Evolutionary conservation across 2,113 vertebrate species (phyloP), one percentile per base, ranked within the genome.

Genomic region (Malaclemys terrapin): DNA sequence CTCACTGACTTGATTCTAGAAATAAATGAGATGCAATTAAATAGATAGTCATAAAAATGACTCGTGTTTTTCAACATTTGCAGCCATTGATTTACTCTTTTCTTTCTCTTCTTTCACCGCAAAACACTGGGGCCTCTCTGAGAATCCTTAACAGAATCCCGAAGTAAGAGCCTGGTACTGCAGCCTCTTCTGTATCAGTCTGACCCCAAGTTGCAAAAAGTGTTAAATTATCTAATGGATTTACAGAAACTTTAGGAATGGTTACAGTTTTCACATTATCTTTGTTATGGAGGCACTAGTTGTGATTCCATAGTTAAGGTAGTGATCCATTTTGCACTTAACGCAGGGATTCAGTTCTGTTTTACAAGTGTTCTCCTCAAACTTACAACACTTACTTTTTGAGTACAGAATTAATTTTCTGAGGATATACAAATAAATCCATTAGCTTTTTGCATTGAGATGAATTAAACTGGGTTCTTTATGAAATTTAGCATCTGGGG

Each of bases 1-100:
- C 83, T 95, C 93, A 92, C 35, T 24, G 47, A 52, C 50, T 95
- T 81, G 14, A 83, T 96, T 85, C 53, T 91, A 82, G 81, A 89
- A 93, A 59, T 90, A 84, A 1, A 17, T 79, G 80, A 31, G 56
- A 27, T 10, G 27, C 5, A 5, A 10, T 27, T 75, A 57, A 20
- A 88, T 79, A 20, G 13, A 79, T 83, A 6, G 47, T 6, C 25
- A 78, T 11, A 85, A 69, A 91, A 87, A 53, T 53, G 80, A 81
- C 47, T 80, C 3, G 88, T 80, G 52, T 49, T 29, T 93, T 92
- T 35, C 2, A 49, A 88, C 95, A 91, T 72, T 45, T 14, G 0
- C 1, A 62, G 22, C 0, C 93, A 72, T 25, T 86, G 14, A 27
- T 75, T 10, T 62, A 59, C 3, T 52, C 0, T 0, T 14, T 38